phyloP scores from a whole-genome alignment of 35 echinoderm and acorn worm genomes.

The Eucidaris tribuloides region DNA sequence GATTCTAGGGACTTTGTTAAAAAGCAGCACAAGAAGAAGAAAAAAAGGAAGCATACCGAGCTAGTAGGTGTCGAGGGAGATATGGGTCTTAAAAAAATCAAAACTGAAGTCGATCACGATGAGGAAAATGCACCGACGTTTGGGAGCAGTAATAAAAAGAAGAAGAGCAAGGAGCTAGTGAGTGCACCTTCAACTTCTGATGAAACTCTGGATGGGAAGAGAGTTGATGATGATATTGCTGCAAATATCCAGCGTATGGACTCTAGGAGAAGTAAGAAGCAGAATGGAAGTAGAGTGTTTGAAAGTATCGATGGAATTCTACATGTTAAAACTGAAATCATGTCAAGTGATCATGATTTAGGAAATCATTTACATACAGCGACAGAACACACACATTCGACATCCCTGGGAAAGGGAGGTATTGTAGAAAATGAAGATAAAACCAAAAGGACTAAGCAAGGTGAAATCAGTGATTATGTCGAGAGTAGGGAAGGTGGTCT shows the following conservation, averaged over 20 bases:
- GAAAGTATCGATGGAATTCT: too few relatives aligned
- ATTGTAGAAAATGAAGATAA: neutral
- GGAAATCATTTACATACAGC: neutral
- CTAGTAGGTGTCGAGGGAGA: neutral
- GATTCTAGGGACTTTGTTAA: neutral
- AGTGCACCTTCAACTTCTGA: neutral
- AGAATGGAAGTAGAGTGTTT: too few relatives aligned
- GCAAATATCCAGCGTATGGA: too few relatives aligned
- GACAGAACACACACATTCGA: neutral
- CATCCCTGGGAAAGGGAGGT: neutral
- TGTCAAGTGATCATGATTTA: neutral
- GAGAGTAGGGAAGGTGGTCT: neutral
- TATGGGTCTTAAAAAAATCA: neutral
- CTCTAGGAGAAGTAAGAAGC: too few relatives aligned
- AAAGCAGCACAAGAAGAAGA: constrained; percentile 3
- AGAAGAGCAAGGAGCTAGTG: neutral
- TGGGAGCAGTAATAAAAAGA: neutral
- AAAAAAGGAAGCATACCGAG: neutral
- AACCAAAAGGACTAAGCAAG: neutral
- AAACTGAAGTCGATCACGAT: neutral
- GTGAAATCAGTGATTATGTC: neutral
- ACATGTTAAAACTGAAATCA: neutral
- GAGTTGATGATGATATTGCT: neutral
- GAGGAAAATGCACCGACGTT: neutral
- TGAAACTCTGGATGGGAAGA: neutral